Base-by-base conservation (phyloP, 37 sponge, comb jelly and placozoan genomes). In the Hormiphora californensis region DNA sequence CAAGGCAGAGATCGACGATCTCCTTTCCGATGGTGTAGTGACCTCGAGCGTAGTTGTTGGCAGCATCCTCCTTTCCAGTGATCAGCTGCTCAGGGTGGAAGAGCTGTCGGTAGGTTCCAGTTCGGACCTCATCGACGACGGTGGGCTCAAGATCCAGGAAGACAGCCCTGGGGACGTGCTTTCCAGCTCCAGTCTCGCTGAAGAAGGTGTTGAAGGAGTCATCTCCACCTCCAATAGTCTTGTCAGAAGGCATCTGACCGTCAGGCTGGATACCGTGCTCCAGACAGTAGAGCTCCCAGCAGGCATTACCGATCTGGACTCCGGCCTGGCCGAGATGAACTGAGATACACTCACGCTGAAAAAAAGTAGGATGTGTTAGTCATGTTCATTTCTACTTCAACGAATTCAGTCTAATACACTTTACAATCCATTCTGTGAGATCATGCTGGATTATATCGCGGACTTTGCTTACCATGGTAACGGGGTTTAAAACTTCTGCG, bases 191-290 rank as follows among this genome's bases (percentile, higher is more conserved):
- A 40, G 97, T 91, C 69, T 94, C 93, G 69, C 92, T 91, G 88
- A 96, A 96, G 90, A 97, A 97, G 54, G 98, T 97, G 91, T 93
- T 94, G 94, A 91, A 92, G 63, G 93, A 92, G 88, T 96, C 94
- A 69, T 91, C 93, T 34, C 95, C 94, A 32, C 92, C 93, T 41
- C 98, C 98, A 69, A 97, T 92, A 85, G 92, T 89, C 87, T 97
- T 94, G 90, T 97, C 95, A 17, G 94, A 93, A 43, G 92, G 92
- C 97, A 94, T 91, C 87, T 90, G 91, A 39, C 97, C 97, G 86
- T 96, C 94, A 43, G 97, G 97, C 89, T 96, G 92, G 63, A 96
- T 94, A 25, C 93, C 94, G 69, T 96, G 97, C 88, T 96, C 97
- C 34, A 94, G 87, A 37, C 97, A 96, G 92, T 92, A 94, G 34